Base-by-base conservation (phyloP, 2,113 vertebrate genomes). In the Pelecanus crispus region DNA sequence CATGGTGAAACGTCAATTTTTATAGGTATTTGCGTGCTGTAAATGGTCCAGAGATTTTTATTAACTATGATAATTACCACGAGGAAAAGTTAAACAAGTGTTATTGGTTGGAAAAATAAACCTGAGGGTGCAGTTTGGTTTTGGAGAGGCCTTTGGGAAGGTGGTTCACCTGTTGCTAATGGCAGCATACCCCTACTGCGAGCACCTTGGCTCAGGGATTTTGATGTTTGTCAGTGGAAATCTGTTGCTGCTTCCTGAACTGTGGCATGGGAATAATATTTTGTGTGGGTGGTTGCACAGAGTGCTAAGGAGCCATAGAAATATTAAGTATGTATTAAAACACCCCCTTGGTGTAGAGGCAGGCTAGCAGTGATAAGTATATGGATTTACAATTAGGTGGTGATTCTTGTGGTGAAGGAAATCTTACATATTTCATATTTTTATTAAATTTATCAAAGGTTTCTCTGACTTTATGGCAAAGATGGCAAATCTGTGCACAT, bases 251-350 rank as follows among this genome's bases (percentile, higher is more conserved):
- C 47, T 59, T 86, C 56, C 68, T 40, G 11, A 47, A 2, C 25
- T 55, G 67, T 4, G 3, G 36, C 49, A 6, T 12, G 55, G 47
- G 47, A 67, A 34, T 49, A 8, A 5, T 53, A 16, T 10, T 67
- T 36, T 17, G 1, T 24, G 71, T 20, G 40, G 24, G 49, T 3
- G 26, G 7, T 4, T 19, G 9, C 45, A 31, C 1, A 1, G n/a
- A 45, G 28, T 17, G 9, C 70, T 58, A 31, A 45, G 58, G 11
- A 73, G 40, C 21, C 17, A 2, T 20, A 45, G 47, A 80, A 86
- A 79, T 70, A 17, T 17, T 34, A 21, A 66, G 14, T 20, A 12
- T 28, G 9, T 65, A 15, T 75, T 61, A 25, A 86, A 93, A 31
- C 16, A 31, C 3, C 18, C 22, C 13, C 13, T 24, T 6, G 4